Percentiles rank a stretch among this genome's conserved stretches.
These are phyloP conservation scores for Paratilapia polleni DNA, from an alignment of 2,113 vertebrate genomes.

Conservation along the genomic window DNA sequence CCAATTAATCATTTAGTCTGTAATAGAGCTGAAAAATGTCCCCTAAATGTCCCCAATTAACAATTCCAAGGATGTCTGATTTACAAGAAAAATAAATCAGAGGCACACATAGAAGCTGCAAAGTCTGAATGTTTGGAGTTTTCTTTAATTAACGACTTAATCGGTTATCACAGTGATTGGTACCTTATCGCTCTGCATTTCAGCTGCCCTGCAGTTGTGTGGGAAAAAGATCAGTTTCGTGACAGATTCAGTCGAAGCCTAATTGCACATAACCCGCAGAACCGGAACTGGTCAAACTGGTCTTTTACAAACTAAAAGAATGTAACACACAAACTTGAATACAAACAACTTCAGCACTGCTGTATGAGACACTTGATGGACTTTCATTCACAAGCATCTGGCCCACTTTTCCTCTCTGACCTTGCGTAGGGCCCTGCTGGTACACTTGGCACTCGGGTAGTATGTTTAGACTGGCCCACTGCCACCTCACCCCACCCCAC, in stretches of 20 bases:
- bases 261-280: background rate
- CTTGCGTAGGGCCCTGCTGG: slow-evolving; percentile 39
- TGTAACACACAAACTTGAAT: background rate
- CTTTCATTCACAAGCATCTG: slow-evolving; percentile 16
- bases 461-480: slow-evolving; percentile 40
- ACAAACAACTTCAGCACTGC: background rate
- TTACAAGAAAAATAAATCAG: background rate
- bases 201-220: background rate
- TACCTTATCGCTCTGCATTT: background rate
- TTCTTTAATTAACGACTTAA: background rate
- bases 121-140: background rate
- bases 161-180: background rate
- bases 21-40: background rate
- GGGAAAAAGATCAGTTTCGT: background rate
- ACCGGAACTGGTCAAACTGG: background rate
- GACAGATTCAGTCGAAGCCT: background rate
- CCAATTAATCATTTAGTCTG: background rate
- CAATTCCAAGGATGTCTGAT: background rate
- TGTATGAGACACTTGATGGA: background rate
- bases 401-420: slow-evolving; percentile 39
- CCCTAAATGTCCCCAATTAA: background rate
- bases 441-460: slow-evolving; percentile 33
- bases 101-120: background rate
- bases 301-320: background rate
- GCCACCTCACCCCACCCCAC: slow-evolving; percentile 14